Evolutionary conservation across 2,888 invertebrate genomes (phyloP), one percentile per base, ranked within the genome.

Genomic region (Seira musarum): DNA sequence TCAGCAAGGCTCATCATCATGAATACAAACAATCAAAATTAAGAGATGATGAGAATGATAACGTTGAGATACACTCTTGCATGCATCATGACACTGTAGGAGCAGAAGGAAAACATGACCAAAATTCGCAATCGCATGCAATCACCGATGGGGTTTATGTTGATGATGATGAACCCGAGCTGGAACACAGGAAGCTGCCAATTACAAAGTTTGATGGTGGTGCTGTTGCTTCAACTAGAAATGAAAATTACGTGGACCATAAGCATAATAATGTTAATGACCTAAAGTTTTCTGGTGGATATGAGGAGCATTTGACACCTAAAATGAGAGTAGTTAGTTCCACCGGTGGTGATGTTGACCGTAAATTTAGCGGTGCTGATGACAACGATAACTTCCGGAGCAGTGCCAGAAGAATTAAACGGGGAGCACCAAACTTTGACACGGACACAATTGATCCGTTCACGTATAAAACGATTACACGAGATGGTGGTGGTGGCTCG

Each of bases 401-500:
- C 6, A 24, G 40, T 25, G 13, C 46, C 49, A 77, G 30, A 30
- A 30, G 30, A 30, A 30, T 30, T 2, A 30, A 30, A 30, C 30
- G 64, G 8, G 17, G 53, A 13, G 25, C 25, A 10, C 49, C 65
- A 57, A 74, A 61, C 63, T 69, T 76, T 69, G 77, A 77, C 30
- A 70, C 77, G 40, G 77, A 77, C 2, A 77, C 77, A 24, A 77
- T 77, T 15, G 77, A 77, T 70, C 77, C 77, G 22, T 78, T 73
- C 21, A 73, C 82, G 6, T 85, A 85, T 40, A 82, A 79, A 70
- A 84, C 86, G 13, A 66, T 83, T 49, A 75, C 86, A n/a, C 74
- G 81, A 49, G 84, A 85, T 79, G 8, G 8, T 30, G 30, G 8
- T 30, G 30, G 30, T 30, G 30, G 30, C 2, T 85, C 85, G 1